Base-by-base conservation (phyloP, 2,888 invertebrate genomes). In the Lasioglossum zephyrum region DNA sequence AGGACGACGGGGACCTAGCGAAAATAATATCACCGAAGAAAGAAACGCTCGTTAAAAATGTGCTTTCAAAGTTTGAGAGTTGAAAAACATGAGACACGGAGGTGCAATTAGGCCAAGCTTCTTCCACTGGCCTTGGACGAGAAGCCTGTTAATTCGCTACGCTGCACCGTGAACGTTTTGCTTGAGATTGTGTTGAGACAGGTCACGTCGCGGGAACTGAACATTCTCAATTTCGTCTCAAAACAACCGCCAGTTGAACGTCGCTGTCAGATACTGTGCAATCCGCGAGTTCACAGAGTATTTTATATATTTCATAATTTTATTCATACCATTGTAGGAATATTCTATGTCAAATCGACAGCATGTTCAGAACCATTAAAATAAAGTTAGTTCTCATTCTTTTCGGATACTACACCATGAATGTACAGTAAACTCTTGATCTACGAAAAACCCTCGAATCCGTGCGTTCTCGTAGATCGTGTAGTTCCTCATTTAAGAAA, bases 81-180 rank as follows among this genome's bases (percentile, higher is more conserved):
- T 72, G 31, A 70, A 70, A 81, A 44, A 44, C 77, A 60, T 16
- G 49, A 80, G 49, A 60, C 39, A 73, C 73, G 77, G 72, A 66
- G 79, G 60, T 79, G 60, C 88, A 87, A 87, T 87, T 87, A 85
- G 88, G 76, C 57, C 88, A 53, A 87, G 81, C 49, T 85, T 49
- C 60, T 79, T 41, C 69, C 36, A 81, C 69, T 88, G 75, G 78
- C 88, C 87, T 84, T 88, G 77, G 81, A 77, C 81, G 63, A 47
- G 66, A 73, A 70, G 75, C 81, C 72, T 74, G 77, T 87, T 84
- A 87, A 81, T 81, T 82, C 75, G 47, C 57, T 39, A 66, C 53
- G 73, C 49, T 73, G 73, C 31, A 76, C 66, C 36, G 63, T 36
- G 47, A 31, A 69, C 26, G 49, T 22, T 77, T 18, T 49, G 81